These are phyloP conservation scores for Elysia crispata DNA, from an alignment of 2,888 invertebrate species.

Conservation along the genomic window DNA sequence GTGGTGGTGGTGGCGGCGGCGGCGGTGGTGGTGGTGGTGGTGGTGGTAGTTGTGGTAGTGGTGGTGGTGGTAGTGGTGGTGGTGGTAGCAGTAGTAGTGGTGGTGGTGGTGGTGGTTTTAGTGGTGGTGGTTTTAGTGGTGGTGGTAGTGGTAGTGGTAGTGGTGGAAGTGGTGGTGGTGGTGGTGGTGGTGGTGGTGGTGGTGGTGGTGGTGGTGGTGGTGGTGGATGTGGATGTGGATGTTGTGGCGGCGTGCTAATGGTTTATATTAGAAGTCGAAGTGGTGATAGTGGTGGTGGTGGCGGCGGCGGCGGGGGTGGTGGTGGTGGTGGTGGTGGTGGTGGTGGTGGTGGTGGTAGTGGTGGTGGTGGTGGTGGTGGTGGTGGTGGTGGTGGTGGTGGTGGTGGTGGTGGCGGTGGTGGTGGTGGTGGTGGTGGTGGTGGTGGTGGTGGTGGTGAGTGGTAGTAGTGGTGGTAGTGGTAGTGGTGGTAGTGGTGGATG, in stretches of 20 bases:
- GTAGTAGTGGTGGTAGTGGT: not conserved
- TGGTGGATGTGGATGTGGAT: not conserved
- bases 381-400: constrained; percentile 9
- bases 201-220: constrained; percentile 6
- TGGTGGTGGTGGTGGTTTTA: too few relatives aligned
- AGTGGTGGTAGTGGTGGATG: not conserved
- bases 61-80: not conserved
- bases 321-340: not conserved
- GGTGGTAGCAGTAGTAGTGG: too few relatives aligned
- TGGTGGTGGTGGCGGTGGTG: not conserved
- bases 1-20: not conserved
- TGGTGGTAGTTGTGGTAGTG: not conserved
- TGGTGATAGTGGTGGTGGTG: too few relatives aligned
- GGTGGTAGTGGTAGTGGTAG: too few relatives aligned
- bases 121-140: too few relatives aligned
- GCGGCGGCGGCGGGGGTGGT: too few relatives aligned
- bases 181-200: constrained; percentile 10
- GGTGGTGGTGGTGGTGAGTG: too few relatives aligned
- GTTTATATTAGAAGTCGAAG: not conserved
- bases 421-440: constrained; percentile 27
- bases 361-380: not conserved
- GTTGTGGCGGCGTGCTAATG: too few relatives aligned
- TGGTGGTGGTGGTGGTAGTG: not conserved
- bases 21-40: not conserved
- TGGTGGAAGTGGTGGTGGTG: not conserved